A percentile compares a stretch with the other conserved stretches of the same genome.
These are phyloP conservation scores for Phallusia fumigata DNA, from an alignment of 23 tunicate species.

Conservation along the genomic window DNA sequence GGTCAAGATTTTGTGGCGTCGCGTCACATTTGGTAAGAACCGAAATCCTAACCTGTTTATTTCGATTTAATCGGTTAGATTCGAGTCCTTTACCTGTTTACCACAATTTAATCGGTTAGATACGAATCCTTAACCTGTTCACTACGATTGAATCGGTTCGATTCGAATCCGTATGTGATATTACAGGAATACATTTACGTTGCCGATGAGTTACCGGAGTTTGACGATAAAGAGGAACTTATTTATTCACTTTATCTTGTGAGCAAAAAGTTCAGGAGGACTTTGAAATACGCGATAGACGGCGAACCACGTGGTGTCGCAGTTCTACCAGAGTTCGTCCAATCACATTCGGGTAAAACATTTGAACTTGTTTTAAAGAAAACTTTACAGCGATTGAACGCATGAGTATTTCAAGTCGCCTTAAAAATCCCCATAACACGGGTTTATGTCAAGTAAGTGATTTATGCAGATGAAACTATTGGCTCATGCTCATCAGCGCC, in stretches of 20 bases:
- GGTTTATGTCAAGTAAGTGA: too few species aligned
- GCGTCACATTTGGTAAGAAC: slow-evolving; percentile 34
- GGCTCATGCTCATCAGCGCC: slow-evolving; percentile 43
- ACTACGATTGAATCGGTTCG: too few species aligned
- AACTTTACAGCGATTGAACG: not conserved
- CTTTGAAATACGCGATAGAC: slow-evolving; percentile 13
- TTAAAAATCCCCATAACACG: not conserved
- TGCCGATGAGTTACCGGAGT: slow-evolving; percentile 31
- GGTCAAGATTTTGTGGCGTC: slow-evolving; percentile 25
- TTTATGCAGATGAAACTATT: too few species aligned
- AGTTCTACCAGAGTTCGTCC: not conserved
- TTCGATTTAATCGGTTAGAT: too few species aligned
- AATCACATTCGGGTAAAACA: not conserved
- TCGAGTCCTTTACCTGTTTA: too few species aligned
- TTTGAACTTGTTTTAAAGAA: too few species aligned
- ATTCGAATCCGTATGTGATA: not conserved
- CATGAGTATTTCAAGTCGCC: not conserved
- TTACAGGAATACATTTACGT: slow-evolving; percentile 36
- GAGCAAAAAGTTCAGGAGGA: slow-evolving; percentile 21
- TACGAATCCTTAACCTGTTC: not conserved
- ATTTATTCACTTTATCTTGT: slow-evolving; percentile 27
- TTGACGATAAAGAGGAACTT: slow-evolving; percentile 5
- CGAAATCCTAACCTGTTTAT: not conserved
- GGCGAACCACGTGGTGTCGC: slow-evolving; percentile 44
- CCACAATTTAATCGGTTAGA: not conserved